A percentile compares a stretch with the other conserved stretches of the same genome.
These are phyloP conservation scores for Lathronympha strigana DNA, from an alignment of 2,888 invertebrate species.

Conservation along the genomic window DNA sequence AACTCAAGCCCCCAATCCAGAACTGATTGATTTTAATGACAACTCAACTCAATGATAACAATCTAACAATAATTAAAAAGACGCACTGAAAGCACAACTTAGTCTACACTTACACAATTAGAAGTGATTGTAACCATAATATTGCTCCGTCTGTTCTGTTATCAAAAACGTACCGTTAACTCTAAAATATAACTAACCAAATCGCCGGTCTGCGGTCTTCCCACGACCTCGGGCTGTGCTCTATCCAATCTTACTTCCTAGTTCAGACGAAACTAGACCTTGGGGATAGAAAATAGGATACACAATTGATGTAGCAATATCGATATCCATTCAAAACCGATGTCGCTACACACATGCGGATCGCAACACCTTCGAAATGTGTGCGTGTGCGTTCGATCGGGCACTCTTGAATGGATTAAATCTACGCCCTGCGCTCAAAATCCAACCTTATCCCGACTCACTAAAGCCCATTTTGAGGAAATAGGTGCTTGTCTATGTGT, in stretches of 20 bases:
- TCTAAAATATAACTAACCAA: constrained; percentile 70
- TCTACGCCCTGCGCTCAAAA: constrained; percentile 52
- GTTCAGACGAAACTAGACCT: constrained; percentile 58
- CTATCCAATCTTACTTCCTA: constrained; percentile 81
- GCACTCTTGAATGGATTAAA: constrained; percentile 41
- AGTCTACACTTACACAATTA: constrained; percentile 30
- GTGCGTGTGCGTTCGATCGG: constrained; percentile 58
- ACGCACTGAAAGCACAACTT: constrained; percentile 25
- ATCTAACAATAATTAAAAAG: constrained; percentile 34
- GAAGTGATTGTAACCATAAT: constrained; percentile 31
- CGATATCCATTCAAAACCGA: constrained; percentile 73
- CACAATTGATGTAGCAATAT: constrained; percentile 54
- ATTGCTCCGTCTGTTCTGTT: constrained; percentile 47
- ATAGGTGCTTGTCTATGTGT: constrained; percentile 52
- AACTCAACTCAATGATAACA: constrained; percentile 24
- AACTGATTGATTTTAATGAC: constrained; percentile 28
- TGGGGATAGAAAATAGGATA: constrained; percentile 47
- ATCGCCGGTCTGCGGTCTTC: constrained; percentile 70
- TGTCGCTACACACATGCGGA: constrained; percentile 69
- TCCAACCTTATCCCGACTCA: constrained; percentile 48
- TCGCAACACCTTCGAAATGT: constrained; percentile 61
- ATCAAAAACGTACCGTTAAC: constrained; percentile 63
- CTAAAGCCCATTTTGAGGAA: constrained; percentile 55
- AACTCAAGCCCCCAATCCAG: constrained; percentile 3
- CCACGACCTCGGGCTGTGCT: constrained; percentile 81